Percentiles rank a stretch among this genome's conserved stretches.
Conservation (phyloP, 2,888 invertebrate genomes). For the Drosophila kanekoi region DNA sequence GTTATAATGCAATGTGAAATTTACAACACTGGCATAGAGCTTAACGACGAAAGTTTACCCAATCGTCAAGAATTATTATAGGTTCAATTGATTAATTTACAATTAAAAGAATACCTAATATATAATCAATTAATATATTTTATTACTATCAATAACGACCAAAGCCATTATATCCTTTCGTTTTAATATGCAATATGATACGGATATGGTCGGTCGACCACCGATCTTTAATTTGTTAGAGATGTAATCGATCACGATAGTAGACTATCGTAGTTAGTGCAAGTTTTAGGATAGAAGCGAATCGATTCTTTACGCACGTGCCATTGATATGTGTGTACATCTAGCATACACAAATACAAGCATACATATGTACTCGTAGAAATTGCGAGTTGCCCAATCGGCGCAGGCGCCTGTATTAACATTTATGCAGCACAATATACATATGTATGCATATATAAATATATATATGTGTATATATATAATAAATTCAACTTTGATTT, state of each 20-base stretch:
- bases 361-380: slow-evolving; percentile 8
- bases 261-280: slow-evolving; percentile 11
- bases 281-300: slow-evolving; percentile 15
- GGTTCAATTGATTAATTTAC: not conserved
- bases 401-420: slow-evolving; percentile 44
- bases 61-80: not conserved
- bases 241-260: slow-evolving; percentile 30
- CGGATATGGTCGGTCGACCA: no score
- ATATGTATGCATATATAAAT: not conserved
- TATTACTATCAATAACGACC: no score
- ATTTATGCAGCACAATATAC: slow-evolving; percentile 22
- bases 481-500: slow-evolving; percentile 39
- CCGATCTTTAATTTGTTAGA: not conserved
- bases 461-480: not conserved
- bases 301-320: slow-evolving; percentile 55
- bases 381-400: slow-evolving; percentile 31
- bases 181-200: no score
- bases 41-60: not conserved
- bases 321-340: slow-evolving; percentile 9
- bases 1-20: no score
- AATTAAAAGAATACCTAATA: not conserved
- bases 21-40: not conserved
- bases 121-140: not conserved
- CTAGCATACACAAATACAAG: not conserved
- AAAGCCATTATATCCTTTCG: no score